Base-by-base conservation (phyloP, 2,888 invertebrate genomes). In the Hypsopygia costalis region DNA sequence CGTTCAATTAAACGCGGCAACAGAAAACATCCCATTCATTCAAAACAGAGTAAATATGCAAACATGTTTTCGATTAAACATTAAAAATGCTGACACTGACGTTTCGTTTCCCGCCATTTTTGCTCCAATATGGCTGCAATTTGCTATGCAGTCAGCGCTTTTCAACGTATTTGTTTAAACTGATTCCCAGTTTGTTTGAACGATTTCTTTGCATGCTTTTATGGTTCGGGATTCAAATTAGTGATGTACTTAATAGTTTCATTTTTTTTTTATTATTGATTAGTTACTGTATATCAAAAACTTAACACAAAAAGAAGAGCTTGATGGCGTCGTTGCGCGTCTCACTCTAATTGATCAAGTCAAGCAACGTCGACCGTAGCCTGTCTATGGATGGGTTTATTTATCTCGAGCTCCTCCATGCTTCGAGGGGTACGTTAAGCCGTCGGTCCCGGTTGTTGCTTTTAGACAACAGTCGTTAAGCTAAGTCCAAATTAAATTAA, bases 41-140 rank as follows among this genome's bases (percentile, higher is more conserved):
- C 21, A 25, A 25, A 25, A 25, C 25, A 25, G 25, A 3, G 36
- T 21, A 37, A 31, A 37, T 35, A 27, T 30, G 20, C 36, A 37
- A 39, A 39, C 31, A 12, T 39, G 39, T 39, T 32, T 57, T 25
- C n/a, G 25, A 25, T 4, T 49, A 55, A 57, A 52, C 56, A 62
- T 66, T 67, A 75, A 81, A 80, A 79, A 63, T 58, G 81, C 81
- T 81, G 81, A 81, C 66, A 51, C 36, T 58, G 53, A 62, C 60
- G 63, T 67, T 69, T 63, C 50, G 58, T 55, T 49, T 56, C 43
- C 63, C 55, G 70, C 79, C 71, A 80, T 81, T 83, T 81, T 81
- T 80, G 77, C 66, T 69, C 59, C 76, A 77, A 77, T 55, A 73
- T 69, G 68, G 65, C 63, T 78, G 81, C 78, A 80, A 57, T 66